phyloP scores from a whole-genome alignment of 2,113 vertebrate genomes.

The Siniperca chuatsi region DNA sequence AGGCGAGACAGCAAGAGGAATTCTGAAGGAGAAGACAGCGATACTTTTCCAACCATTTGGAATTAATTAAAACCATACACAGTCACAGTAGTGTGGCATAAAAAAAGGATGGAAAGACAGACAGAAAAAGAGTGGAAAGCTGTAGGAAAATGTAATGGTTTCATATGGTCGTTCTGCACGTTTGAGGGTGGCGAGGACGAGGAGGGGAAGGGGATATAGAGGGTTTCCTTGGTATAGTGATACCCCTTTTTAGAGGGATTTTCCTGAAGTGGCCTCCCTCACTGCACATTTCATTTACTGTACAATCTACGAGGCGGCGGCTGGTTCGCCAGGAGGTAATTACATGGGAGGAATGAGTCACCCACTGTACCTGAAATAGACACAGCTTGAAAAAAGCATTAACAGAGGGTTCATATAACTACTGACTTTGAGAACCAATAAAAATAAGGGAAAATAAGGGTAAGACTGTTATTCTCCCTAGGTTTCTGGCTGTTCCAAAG shows the following conservation, averaged over 20 bases:
- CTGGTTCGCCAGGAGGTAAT: slow-evolving; percentile 53
- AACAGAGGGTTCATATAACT: slow-evolving; percentile 38
- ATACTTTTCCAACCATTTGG: slow-evolving; percentile 39
- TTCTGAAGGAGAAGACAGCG: not conserved
- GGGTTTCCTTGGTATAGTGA: slow-evolving; percentile 65
- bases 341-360: slow-evolving; percentile 76
- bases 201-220: slow-evolving; percentile 20
- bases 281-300: slow-evolving; percentile 54
- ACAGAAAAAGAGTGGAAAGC: slow-evolving; percentile 41
- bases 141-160: slow-evolving; percentile 44
- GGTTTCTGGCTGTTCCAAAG: not conserved
- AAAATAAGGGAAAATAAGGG: slow-evolving; percentile 13
- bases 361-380: slow-evolving; percentile 71
- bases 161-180: slow-evolving; percentile 7
- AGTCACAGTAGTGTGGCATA: slow-evolving; percentile 29
- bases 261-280: slow-evolving; percentile 65
- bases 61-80: slow-evolving; percentile 27
- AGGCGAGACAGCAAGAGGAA: not conserved
- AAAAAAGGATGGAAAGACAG: slow-evolving; percentile 44
- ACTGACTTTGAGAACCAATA: slow-evolving; percentile 10
- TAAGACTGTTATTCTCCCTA: not conserved
- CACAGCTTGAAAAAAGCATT: slow-evolving; percentile 33
- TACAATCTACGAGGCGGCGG: slow-evolving; percentile 37
- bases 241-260: slow-evolving; percentile 69
- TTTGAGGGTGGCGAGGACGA: not conserved